Base-by-base conservation (phyloP, 2,113 vertebrate genomes). In the Toxotes chatareus region DNA sequence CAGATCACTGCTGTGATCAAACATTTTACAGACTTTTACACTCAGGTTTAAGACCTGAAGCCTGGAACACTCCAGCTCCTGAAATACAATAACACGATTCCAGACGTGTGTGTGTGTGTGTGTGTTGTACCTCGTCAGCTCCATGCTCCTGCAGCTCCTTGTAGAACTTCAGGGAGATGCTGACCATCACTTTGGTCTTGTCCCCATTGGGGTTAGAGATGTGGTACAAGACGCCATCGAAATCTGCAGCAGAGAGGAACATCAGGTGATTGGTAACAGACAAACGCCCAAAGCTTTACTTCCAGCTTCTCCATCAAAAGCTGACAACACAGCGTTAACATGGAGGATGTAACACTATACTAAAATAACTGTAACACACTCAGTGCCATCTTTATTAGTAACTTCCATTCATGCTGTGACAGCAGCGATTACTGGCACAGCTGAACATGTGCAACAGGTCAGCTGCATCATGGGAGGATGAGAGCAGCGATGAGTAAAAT, bases 141-240 rank as follows among this genome's bases (percentile, higher is more conserved):
- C 98, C 98, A 0, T 99, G 98, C 85, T 98, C 97, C 92, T 99
- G 97, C 80, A 99, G 97, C 88, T 99, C 98, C 89, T 99, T 99
- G 95, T 99, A 99, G 96, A 99, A 99, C 95, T 99, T 99, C 88
- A 99, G 95, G 85, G 97, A 97, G 94, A 99, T 99, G 95, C 98
- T 99, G 96, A 99, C 96, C 98, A 99, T 99, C 89, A 99, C 94
- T 95, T 99, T 99, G 82, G 97, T 97, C 96, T 99, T 99, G 81
- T 99, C 98, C 87, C 97, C 97, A 82, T 97, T 97, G 57, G 98
- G 98, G 89, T 99, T 99, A 90, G 98, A 99, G 94, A 99, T 99
- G 95, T 99, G 98, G 91, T 99, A 99, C 80, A 99, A 96, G 88
- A 99, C 98, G 49, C 98, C 98, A 97, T 99, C 98, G 1, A 99